Evolutionary conservation across 2,888 invertebrate species (phyloP).

Genomic region (Empis stercorea): DNA sequence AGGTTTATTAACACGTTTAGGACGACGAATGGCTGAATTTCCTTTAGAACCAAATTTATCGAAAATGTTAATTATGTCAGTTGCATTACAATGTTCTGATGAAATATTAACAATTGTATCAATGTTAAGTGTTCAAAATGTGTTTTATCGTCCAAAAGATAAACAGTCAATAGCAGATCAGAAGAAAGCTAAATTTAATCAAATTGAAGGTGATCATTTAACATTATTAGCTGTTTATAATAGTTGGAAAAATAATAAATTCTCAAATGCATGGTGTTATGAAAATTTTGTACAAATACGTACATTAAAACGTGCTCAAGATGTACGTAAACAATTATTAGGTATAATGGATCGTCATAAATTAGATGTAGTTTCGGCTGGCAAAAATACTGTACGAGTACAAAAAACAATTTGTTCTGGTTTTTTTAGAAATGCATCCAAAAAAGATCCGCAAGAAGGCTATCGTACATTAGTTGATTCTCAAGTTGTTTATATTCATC

Average conservation of each 20-base stretch:
- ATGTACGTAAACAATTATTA: conserved; percentile 92
- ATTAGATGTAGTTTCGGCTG: conserved; percentile 91
- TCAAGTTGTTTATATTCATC: conserved; percentile 98
- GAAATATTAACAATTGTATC: conserved; percentile 97
- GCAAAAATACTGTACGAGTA: conserved; percentile 85
- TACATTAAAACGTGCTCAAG: conserved; percentile 92
- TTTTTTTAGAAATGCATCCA: conserved; percentile 97
- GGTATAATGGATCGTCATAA: conserved; percentile 98
- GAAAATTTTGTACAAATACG: conserved; percentile 98
- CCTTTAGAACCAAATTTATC: conserved; percentile 95
- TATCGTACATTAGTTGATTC: conserved; percentile 96
- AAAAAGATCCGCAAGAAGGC: conserved; percentile 97
- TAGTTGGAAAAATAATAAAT: conserved; percentile 98
- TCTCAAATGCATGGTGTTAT: conserved; percentile 98
- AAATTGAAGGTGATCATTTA: conserved; percentile 95
- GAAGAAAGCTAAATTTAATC: conserved; percentile 98
- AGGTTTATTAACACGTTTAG: conserved; percentile 70
- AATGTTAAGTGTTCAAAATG: conserved; percentile 98
- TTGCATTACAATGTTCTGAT: conserved; percentile 92
- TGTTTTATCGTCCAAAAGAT: conserved; percentile 90
- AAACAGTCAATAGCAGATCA: conserved; percentile 96
- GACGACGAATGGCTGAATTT: conserved; percentile 95
- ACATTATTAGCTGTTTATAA: conserved; percentile 97
- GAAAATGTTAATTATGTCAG: conserved; percentile 99
- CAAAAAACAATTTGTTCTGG: conserved; percentile 98